These are phyloP conservation scores for Pelvicachromis taeniatus DNA, from an alignment of 2,113 vertebrate species.

Conservation along the genomic window DNA sequence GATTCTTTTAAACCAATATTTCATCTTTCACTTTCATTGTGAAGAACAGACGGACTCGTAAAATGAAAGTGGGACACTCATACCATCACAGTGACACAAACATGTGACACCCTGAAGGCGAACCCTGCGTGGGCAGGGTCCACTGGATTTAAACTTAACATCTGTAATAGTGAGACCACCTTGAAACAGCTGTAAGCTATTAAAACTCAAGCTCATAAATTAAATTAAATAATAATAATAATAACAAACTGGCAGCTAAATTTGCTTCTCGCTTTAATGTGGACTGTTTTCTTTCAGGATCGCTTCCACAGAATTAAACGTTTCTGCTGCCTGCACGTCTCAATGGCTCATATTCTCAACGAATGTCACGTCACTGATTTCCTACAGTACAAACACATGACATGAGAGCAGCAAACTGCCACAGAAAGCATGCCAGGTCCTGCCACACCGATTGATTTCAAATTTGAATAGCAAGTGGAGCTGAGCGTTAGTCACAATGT, in stretches of 20 bases:
- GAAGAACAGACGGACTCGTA: background rate
- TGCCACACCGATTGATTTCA: background rate
- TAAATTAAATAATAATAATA: background rate
- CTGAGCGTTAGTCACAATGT: background rate
- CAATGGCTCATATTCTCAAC: background rate
- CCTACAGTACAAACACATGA: background rate
- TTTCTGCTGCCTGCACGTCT: background rate
- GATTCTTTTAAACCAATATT: background rate
- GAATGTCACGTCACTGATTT: background rate
- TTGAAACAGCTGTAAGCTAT: background rate
- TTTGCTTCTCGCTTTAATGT: background rate
- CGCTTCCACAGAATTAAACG: background rate
- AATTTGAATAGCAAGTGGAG: fast-evolving
- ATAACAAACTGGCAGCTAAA: background rate
- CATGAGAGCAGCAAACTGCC: background rate
- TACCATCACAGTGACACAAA: background rate
- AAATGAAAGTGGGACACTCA: background rate
- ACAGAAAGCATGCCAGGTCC: background rate
- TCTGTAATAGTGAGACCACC: too few relatives aligned
- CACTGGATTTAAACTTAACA: background rate
- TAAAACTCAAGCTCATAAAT: too few relatives aligned
- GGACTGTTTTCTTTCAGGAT: background rate
- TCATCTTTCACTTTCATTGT: background rate
- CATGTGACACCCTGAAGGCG: background rate
- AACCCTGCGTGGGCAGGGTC: background rate